Evolutionary conservation across 2,888 invertebrate genomes (phyloP).

Genomic region (Trachelus tabidus): DNA sequence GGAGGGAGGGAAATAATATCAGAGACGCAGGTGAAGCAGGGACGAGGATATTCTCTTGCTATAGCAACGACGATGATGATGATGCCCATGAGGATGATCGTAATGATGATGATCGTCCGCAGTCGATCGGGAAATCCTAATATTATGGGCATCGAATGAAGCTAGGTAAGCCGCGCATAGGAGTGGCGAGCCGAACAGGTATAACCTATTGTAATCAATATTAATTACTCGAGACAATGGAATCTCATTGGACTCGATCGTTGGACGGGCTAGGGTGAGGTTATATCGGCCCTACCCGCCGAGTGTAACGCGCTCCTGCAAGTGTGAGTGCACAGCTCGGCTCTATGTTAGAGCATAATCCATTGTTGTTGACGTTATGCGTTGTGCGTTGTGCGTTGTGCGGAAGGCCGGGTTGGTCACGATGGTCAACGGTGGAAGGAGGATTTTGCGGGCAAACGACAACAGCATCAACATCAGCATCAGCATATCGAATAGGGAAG

Average conservation of each 20-base stretch:
- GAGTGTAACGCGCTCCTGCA: constrained; percentile 25
- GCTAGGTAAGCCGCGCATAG: constrained; percentile 38
- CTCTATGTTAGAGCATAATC: constrained; percentile 61
- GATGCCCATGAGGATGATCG: constrained; percentile 18
- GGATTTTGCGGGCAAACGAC: background rate
- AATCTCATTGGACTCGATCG: constrained; percentile 67
- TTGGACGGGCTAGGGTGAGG: constrained; percentile 53
- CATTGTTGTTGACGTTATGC: constrained; percentile 66
- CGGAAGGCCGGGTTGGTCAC: constrained; percentile 10
- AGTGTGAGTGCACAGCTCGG: constrained; percentile 35
- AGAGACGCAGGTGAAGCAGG: background rate
- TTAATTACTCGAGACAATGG: constrained; percentile 67
- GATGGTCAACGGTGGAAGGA: background rate
- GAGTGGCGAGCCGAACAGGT: constrained; percentile 56
- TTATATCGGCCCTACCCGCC: constrained; percentile 34
- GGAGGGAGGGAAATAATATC: background rate
- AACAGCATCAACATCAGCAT: background rate
- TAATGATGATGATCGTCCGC: constrained; percentile 19
- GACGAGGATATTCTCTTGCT: background rate
- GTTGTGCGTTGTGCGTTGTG: constrained; percentile 63
- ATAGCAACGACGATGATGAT: constrained; percentile 12
- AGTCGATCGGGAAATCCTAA: constrained; percentile 52
- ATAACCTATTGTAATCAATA: constrained; percentile 66
- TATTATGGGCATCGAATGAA: constrained; percentile 39
- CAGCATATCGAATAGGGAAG: background rate